Base-by-base conservation (phyloP, 2,888 invertebrate species). In the Mythimna impura region DNA sequence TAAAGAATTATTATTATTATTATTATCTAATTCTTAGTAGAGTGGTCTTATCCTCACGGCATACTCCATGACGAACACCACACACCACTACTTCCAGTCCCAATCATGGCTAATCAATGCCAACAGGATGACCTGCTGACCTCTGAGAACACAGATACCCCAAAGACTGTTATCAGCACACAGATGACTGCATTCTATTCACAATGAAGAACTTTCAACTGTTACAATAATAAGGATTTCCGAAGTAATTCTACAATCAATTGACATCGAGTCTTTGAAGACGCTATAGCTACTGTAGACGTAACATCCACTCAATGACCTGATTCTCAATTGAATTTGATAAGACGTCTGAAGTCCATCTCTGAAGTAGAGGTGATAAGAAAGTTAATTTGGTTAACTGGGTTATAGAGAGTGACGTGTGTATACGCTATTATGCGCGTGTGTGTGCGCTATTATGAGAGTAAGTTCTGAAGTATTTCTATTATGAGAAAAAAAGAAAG, bases 201-300 rank as follows among this genome's bases (percentile, higher is more conserved):
- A 57, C 52, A 57, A 47, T 30, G 36, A 12, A 57, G 50, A 61
- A 71, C 40, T 61, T 73, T 57, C 62, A 52, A 73, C 61, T 65
- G 80, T 57, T 58, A 22, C 9, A 62, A 58, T 80, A 66, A 62
- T 62, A 73, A 73, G 62, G 66, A 73, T 77, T 57, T 77, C 62
- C 76, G 55, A 34, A 60, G 47, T 60, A 70, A 58, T 36, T 22
- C 22, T 22, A 30, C 47, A 10, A 43, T 20, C 64, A 76, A 73
- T 79, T 66, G 43, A 25, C 30, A 69, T 43, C 50, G 40, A 50
- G 60, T 73, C n/a, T 36, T 30, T 40, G 36, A 14, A 20, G 36
- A 36, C 36, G 14, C 10, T 30, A 17, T 17, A 57, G 36, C 36
- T 40, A 52, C 61, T 50, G n/a, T 14, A 34, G 54, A 36, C 22